phyloP scores from a whole-genome alignment of 2,113 vertebrate genomes.

The Dendropsophus ebraccatus region DNA sequence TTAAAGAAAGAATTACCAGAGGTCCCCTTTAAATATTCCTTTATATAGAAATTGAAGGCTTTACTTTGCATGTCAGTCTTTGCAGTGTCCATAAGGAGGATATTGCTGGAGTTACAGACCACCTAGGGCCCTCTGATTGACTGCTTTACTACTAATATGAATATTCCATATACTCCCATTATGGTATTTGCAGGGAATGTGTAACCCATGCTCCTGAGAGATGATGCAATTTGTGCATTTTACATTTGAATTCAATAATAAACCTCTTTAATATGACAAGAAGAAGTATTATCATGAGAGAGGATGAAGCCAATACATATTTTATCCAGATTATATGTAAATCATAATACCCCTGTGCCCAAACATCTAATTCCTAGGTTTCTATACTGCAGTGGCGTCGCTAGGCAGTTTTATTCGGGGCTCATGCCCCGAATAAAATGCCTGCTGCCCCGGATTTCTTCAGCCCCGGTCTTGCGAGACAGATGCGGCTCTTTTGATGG shows the following conservation, averaged over 20 bases:
- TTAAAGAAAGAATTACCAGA: too few relatives aligned
- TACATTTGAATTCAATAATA: not conserved
- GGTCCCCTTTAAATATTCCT: not conserved
- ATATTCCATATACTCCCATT: not conserved
- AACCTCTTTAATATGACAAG: not conserved
- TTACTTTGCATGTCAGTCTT: not conserved
- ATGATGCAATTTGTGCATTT: not conserved
- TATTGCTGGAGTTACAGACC: not conserved
- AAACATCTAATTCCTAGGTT: too few relatives aligned
- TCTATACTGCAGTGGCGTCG: too few relatives aligned
- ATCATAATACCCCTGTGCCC: too few relatives aligned
- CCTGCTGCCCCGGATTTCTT: too few relatives aligned
- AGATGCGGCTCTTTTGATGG: too few relatives aligned
- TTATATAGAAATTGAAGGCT: not conserved
- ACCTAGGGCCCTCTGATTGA: not conserved
- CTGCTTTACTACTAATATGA: too few relatives aligned
- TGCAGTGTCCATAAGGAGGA: not conserved
- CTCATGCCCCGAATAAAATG: too few relatives aligned
- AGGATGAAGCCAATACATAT: not conserved
- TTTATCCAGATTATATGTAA: not conserved
- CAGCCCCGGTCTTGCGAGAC: too few relatives aligned
- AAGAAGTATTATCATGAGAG: not conserved
- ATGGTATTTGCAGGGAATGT: not conserved
- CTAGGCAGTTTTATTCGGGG: too few relatives aligned
- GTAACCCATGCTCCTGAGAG: not conserved